Evolutionary conservation across 2,113 vertebrate genomes (phyloP).

Genomic region (Rhombomys opimus): DNA sequence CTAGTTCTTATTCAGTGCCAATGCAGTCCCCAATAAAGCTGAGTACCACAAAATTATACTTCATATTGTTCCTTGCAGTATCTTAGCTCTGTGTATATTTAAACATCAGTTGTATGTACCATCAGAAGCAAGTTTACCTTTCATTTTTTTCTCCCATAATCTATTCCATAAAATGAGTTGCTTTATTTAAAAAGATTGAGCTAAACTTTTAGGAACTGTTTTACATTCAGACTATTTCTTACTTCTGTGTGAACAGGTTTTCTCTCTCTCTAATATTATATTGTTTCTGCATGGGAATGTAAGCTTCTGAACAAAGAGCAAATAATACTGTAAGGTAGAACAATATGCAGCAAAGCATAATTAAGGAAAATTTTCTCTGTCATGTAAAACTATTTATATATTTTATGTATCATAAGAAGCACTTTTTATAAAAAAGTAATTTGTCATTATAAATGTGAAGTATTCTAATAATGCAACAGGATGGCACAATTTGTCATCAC

Average conservation of each 20-base stretch:
- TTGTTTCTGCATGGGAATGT: neutral
- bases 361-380: neutral
- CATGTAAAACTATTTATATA: neutral
- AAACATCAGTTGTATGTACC: neutral
- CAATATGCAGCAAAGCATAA: neutral
- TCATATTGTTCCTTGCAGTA: neutral
- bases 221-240: neutral
- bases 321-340: neutral
- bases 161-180: neutral
- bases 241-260: neutral
- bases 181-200: neutral
- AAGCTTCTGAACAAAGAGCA: neutral
- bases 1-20: neutral
- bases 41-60: neutral
- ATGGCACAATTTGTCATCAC: conserved; percentile 8
- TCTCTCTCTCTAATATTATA: neutral
- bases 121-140: neutral
- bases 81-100: neutral
- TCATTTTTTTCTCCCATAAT: conserved; percentile 16
- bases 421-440: conserved; percentile 22
- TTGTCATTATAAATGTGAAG: neutral
- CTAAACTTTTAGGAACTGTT: neutral
- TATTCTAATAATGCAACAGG: conserved; percentile 27
- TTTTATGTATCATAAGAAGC: neutral
- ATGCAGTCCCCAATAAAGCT: neutral